These are phyloP conservation scores for Apodemus sylvaticus DNA, from an alignment of 2,113 vertebrate species.

Conservation along the genomic window DNA sequence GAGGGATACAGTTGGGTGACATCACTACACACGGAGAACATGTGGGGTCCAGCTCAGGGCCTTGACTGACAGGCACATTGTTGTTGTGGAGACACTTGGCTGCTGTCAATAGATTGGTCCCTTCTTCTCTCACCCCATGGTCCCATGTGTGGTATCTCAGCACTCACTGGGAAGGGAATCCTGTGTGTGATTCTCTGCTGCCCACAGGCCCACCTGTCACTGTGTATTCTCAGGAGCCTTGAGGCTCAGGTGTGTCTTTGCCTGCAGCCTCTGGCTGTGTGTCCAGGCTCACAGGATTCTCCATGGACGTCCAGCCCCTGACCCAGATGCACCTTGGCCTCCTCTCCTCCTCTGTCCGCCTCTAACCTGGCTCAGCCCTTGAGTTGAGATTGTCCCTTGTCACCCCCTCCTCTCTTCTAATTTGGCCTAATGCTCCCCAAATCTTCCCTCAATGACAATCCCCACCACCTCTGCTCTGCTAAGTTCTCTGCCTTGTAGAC, in stretches of 20 bases:
- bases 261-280: neutral
- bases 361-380: neutral
- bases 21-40: neutral
- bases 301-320: neutral
- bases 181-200: no score
- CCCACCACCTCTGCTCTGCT: no score
- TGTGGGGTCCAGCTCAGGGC: no score
- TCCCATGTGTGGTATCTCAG: no score
- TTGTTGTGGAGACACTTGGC: neutral
- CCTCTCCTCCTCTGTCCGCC: neutral
- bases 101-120: no score
- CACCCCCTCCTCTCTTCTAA: neutral
- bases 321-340: neutral
- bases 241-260: neutral
- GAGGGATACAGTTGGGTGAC: neutral
- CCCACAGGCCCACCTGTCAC: no score
- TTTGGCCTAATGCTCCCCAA: neutral
- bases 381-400: no score
- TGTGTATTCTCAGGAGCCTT: no score
- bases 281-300: neutral
- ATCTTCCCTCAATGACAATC: no score
- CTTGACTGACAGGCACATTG: neutral
- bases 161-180: neutral
- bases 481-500: no score
- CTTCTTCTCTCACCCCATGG: neutral